Evolutionary conservation across 2,797 vertebrate genomes (phyloP).

Genomic region (Pipistrellus kuhlii): DNA sequence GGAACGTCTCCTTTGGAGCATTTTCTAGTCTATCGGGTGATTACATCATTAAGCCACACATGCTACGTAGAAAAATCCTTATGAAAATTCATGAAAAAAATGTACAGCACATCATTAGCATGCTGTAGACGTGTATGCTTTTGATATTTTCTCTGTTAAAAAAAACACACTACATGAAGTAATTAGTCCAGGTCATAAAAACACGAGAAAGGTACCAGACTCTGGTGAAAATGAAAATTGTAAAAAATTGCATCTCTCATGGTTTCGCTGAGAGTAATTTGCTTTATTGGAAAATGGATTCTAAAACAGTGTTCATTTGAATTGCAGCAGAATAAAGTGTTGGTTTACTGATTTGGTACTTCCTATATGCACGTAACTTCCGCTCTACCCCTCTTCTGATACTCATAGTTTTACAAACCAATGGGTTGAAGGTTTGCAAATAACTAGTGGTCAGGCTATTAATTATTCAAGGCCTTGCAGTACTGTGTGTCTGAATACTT

Average conservation of each 20-base stretch:
- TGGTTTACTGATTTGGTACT: slow-evolving; percentile 69
- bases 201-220: slow-evolving; percentile 45
- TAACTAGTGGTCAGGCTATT: slow-evolving; percentile 62
- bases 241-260: slow-evolving; percentile 62
- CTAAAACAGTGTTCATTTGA: slow-evolving; percentile 59
- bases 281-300: slow-evolving; percentile 63
- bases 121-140: slow-evolving; percentile 78
- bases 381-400: background rate
- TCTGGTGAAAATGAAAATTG: slow-evolving; percentile 68
- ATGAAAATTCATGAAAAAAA: slow-evolving; percentile 89
- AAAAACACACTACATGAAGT: slow-evolving; percentile 54
- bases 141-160: slow-evolving; percentile 78
- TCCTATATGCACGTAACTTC: slow-evolving; percentile 47
- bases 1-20: slow-evolving; percentile 87
- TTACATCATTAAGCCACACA: slow-evolving; percentile 90
- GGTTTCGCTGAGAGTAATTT: slow-evolving; percentile 67
- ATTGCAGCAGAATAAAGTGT: slow-evolving; percentile 23
- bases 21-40: slow-evolving; percentile 87
- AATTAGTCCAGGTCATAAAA: slow-evolving; percentile 78
- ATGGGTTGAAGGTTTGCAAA: slow-evolving; percentile 58
- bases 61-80: slow-evolving; percentile 88
- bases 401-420: slow-evolving; percentile 45
- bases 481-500: slow-evolving; percentile 40
- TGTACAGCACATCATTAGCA: slow-evolving; percentile 82
- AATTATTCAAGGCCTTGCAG: background rate